Evolutionary conservation across 2,113 vertebrate genomes (phyloP), one percentile per base, ranked within the genome.

Genomic region (Copsychus sechellarum): DNA sequence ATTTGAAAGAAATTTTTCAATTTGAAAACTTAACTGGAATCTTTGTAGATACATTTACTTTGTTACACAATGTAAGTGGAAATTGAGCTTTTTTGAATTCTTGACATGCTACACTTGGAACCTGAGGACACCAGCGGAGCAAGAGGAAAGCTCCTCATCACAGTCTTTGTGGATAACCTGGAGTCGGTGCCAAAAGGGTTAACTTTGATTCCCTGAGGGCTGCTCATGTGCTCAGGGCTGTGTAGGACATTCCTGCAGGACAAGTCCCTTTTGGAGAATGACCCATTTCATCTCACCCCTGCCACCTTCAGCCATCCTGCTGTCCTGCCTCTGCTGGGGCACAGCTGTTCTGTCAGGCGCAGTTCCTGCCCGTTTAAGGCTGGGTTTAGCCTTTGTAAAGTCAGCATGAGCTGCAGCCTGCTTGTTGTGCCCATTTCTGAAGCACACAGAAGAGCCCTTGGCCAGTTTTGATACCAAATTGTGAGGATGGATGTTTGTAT

Each of bases 291-390:
- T 42, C 65, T 61, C 42, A 54, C 0, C 38, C 56, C 26, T 0
- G 1, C 1, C 31, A 12, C 9, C 31, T 78, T 28, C 51, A 60
- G 34, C 34, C 56, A 8, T n/a, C 3, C 0, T 36, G 14, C 62
- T 88, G 51, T 25, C 17, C 72, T 83, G 0, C 62, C 40, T 5
- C 42, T 33, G 61, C 9, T 79, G 70, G 61, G 34, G 38, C 31
- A 23, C n/a, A 4, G 56, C 17, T 36, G 5, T 60, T 51, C 73
- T 73, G 40, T 51, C 69, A 36, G 16, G 54, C 2, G 0, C 38
- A 26, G 47, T 0, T 51, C 58, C 58, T 61, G 58, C 42, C 19
- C 8, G 0, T 22, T 38, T 6, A 6, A 58, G 29, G 54, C 11
- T 43, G 50, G 28, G 12, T 85, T 80, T 45, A 33, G 28, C 67